These are phyloP conservation scores for Nasua narica DNA, from an alignment of 2,797 vertebrate species.

Conservation along the genomic window DNA sequence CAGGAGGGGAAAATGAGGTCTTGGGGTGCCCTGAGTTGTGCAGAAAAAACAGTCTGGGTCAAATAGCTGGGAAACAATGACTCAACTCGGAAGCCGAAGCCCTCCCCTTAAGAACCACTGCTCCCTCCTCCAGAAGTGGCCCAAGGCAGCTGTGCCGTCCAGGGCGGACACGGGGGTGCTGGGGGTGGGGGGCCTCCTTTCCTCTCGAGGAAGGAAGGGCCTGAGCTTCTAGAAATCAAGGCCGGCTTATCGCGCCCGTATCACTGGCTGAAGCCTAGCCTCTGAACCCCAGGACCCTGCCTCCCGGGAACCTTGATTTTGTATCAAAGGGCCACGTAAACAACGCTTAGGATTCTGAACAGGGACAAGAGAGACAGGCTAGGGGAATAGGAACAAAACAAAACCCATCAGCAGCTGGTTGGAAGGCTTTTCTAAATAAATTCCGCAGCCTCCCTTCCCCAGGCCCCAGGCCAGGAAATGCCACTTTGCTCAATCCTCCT, in stretches of 20 bases:
- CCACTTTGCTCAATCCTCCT: neutral
- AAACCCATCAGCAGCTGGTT: neutral
- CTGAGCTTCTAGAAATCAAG: neutral
- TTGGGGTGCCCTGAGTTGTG: neutral
- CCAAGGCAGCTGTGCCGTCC: accelerated
- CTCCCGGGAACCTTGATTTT: neutral
- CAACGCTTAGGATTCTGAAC: neutral
- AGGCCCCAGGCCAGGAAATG: constrained; percentile 38
- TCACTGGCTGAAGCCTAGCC: neutral
- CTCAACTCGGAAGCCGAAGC: neutral
- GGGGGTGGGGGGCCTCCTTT: accelerated
- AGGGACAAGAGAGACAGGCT: neutral
- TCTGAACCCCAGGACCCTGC: neutral
- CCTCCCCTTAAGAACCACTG: neutral
- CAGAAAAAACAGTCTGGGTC: neutral
- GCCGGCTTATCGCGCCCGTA: neutral
- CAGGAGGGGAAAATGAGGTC: neutral
- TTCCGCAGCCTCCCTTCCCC: neutral
- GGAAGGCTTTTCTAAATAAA: constrained; percentile 26
- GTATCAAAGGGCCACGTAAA: neutral
- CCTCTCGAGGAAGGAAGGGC: neutral
- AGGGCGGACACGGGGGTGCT: neutral
- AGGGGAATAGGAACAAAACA: neutral
- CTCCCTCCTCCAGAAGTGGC: neutral
- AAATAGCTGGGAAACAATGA: neutral